Percentiles rank a stretch among this genome's conserved stretches.
Evolutionary conservation across 35 echinoderm and acorn worm species (phyloP).

Genomic region (Apostichopus parvimensis): DNA sequence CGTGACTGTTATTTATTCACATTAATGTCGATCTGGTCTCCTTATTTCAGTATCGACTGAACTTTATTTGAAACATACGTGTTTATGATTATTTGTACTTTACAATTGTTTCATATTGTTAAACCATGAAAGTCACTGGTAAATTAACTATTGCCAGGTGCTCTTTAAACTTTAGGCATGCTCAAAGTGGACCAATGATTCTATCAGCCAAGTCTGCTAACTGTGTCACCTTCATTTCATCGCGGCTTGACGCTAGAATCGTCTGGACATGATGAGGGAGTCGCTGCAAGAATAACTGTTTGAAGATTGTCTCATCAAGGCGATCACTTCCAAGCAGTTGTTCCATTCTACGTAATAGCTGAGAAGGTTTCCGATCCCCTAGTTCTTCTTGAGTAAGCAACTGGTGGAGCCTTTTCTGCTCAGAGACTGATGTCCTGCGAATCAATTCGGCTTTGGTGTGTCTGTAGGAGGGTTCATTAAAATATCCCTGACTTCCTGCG

Average conservation of each 20-base stretch:
- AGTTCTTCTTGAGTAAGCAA: conserved; percentile 9
- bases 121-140: no score
- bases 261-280: neutral
- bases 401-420: conserved; percentile 32
- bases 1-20: no score
- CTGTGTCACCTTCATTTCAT: neutral
- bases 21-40: no score
- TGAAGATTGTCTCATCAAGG: neutral
- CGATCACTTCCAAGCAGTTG: neutral
- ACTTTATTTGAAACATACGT: no score
- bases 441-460: neutral
- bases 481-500: conserved; percentile 21
- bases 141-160: no score
- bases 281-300: conserved; percentile 35
- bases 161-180: no score
- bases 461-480: neutral
- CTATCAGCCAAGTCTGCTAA: conserved; percentile 26
- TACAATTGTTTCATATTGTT: no score
- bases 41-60: no score
- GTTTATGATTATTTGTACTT: no score
- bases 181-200: neutral
- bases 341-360: neutral
- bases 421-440: neutral
- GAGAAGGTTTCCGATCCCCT: conserved; percentile 13
- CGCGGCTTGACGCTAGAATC: conserved; percentile 46